Evolutionary conservation across 1,140 invertebrate species (phyloP).

Genomic region (Papilio aristodemus): DNA sequence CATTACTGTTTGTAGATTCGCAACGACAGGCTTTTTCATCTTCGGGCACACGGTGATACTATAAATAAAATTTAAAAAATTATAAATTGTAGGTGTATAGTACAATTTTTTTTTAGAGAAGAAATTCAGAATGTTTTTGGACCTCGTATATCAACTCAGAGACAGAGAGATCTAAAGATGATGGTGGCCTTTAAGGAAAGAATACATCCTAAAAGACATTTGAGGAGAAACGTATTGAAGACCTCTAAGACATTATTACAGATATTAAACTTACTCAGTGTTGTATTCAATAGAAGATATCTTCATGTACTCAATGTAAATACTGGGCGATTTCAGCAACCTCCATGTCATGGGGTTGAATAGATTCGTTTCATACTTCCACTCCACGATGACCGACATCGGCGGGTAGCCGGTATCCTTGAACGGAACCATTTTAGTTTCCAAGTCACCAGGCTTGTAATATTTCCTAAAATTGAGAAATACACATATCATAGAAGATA

Average conservation of each 20-base stretch:
- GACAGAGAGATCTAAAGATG: too few relatives aligned
- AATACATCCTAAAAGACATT: too few relatives aligned
- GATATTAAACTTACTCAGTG: conserved; percentile 78
- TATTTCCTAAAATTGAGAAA: conserved; percentile 64
- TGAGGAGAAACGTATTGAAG: too few relatives aligned
- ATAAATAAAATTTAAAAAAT: conserved; percentile 52
- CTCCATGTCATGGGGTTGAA: conserved; percentile 92
- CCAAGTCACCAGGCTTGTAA: conserved; percentile 85
- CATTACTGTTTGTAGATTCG: conserved; percentile 79
- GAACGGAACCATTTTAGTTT: conserved; percentile 85
- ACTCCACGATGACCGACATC: conserved; percentile 84
- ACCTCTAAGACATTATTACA: background rate
- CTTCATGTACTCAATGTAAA: conserved; percentile 86
- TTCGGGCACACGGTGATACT: conserved; percentile 83
- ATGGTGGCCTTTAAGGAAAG: too few relatives aligned
- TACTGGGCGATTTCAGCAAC: conserved; percentile 85
- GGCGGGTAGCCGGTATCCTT: conserved; percentile 84
- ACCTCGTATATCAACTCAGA: too few relatives aligned
- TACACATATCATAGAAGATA: background rate
- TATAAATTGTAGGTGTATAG: too few relatives aligned
- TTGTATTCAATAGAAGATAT: conserved; percentile 86
- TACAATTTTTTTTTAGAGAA: too few relatives aligned
- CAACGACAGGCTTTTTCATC: conserved; percentile 79
- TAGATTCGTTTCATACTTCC: conserved; percentile 88
- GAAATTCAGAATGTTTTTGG: too few relatives aligned